phyloP scores from a whole-genome alignment of 2,888 invertebrate species.

The Phaedon cochleariae region DNA sequence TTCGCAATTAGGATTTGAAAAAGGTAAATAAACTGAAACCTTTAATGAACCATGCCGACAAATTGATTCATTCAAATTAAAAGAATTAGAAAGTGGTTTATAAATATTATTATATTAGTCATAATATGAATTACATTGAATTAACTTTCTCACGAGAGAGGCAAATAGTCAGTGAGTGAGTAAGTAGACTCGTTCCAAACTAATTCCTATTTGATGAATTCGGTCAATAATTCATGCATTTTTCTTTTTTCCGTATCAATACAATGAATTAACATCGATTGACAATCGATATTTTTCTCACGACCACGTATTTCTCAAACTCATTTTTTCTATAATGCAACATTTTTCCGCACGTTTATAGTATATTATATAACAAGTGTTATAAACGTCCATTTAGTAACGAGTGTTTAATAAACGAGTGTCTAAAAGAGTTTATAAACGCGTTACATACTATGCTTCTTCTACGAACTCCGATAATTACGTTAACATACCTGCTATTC shows the following conservation, averaged over 20 bases:
- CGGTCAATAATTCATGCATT: not conserved
- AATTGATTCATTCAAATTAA: constrained; percentile 19
- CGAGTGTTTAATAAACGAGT: too few relatives aligned
- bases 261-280: not conserved
- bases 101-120: constrained; percentile 20
- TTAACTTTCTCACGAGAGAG: constrained; percentile 22
- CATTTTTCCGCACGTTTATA: too few relatives aligned
- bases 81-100: constrained; percentile 27
- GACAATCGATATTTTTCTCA: too few relatives aligned
- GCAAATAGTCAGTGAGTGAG: constrained; percentile 4
- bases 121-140: constrained; percentile 17
- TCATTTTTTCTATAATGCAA: too few relatives aligned
- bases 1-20: not conserved
- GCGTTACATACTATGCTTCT: too few relatives aligned
- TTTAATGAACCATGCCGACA: constrained; percentile 1
- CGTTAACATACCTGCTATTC: too few relatives aligned
- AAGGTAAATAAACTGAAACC: not conserved
- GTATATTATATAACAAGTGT: too few relatives aligned
- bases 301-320: too few relatives aligned
- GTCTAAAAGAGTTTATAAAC: too few relatives aligned
- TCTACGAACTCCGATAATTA: too few relatives aligned
- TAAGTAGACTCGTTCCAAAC: constrained; percentile 11
- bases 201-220: constrained; percentile 13
- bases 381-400: too few relatives aligned
- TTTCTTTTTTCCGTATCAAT: not conserved